phyloP scores from a whole-genome alignment of 2,113 vertebrate species.

The Clarias gariepinus region DNA sequence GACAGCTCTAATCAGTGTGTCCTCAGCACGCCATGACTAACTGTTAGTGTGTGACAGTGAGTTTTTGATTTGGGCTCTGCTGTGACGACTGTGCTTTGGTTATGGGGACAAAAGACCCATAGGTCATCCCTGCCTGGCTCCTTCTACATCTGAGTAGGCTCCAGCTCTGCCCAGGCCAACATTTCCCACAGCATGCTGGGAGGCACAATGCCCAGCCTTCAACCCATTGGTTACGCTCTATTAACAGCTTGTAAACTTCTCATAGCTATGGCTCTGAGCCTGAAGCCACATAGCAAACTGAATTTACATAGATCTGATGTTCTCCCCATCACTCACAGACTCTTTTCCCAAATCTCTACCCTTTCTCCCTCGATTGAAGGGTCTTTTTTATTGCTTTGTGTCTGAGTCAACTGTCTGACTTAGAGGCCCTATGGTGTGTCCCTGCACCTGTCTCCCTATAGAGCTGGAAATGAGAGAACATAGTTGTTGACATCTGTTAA shows the following conservation, averaged over 20 bases:
- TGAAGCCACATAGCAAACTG: slow-evolving; percentile 50
- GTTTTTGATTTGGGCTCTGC: slow-evolving; percentile 51
- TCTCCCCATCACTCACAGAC: slow-evolving; percentile 21
- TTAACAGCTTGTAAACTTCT: slow-evolving; percentile 98
- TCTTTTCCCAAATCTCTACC: slow-evolving; percentile 20
- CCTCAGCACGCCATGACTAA: slow-evolving; percentile 58
- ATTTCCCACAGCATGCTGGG: slow-evolving; percentile 82
- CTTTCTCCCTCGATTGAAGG: slow-evolving; percentile 48
- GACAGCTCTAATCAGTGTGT: slow-evolving; percentile 56
- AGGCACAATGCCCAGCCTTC: slow-evolving; percentile 75
- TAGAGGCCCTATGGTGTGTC: slow-evolving; percentile 60
- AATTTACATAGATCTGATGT: slow-evolving; percentile 26
- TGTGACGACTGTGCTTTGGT: slow-evolving; percentile 57
- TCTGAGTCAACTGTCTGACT: slow-evolving; percentile 49
- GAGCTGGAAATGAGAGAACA: slow-evolving; percentile 59
- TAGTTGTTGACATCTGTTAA: slow-evolving; percentile 77
- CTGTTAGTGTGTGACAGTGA: slow-evolving; percentile 65
- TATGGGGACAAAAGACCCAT: slow-evolving; percentile 67
- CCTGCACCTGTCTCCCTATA: slow-evolving; percentile 71
- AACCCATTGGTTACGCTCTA: slow-evolving; percentile 92
- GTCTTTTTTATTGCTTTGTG: slow-evolving; percentile 21
- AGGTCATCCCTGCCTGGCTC: slow-evolving; percentile 64
- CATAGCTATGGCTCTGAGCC: slow-evolving; percentile 79
- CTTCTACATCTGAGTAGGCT: slow-evolving; percentile 69
- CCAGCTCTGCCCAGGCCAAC: slow-evolving; percentile 86